A percentile compares a stretch with the other conserved stretches of the same genome.
These are phyloP conservation scores for Cynodonichthys magdalenae DNA, from an alignment of 2,797 vertebrate genomes.

Conservation along the genomic window DNA sequence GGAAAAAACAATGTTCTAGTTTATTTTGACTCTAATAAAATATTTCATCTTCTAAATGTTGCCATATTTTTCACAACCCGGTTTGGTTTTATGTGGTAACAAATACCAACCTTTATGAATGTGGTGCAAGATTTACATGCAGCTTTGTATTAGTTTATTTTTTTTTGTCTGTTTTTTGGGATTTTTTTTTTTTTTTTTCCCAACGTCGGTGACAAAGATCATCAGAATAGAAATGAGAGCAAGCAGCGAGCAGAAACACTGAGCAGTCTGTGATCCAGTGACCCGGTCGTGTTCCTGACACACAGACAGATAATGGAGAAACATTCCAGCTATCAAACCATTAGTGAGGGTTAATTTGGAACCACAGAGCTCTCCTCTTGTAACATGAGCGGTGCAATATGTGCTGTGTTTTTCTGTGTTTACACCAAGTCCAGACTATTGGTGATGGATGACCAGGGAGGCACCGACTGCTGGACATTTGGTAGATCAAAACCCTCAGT, in stretches of 20 bases:
- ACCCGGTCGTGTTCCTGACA: constrained; percentile 15
- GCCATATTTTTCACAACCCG: too few relatives aligned
- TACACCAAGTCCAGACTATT: constrained; percentile 26
- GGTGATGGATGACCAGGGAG: not conserved
- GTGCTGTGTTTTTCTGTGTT: constrained; percentile 23
- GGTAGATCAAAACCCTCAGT: constrained; percentile 30
- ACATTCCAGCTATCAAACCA: constrained; percentile 35
- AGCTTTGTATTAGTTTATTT: too few relatives aligned
- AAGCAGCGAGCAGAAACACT: too few relatives aligned
- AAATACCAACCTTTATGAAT: too few relatives aligned
- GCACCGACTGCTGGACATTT: constrained; percentile 37
- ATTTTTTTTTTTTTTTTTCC: not conserved
- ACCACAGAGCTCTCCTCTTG: constrained; percentile 33
- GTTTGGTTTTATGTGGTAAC: too few relatives aligned
- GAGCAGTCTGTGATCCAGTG: constrained; percentile 6
- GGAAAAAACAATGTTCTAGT: too few relatives aligned
- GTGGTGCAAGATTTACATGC: too few relatives aligned
- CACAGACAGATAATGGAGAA: constrained; percentile 39
- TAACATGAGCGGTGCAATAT: constrained; percentile 32
- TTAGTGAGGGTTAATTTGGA: constrained; percentile 50
- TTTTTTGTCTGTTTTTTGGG: too few relatives aligned
- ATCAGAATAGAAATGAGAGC: too few relatives aligned
- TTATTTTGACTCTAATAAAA: too few relatives aligned
- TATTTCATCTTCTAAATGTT: too few relatives aligned
- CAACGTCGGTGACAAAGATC: not conserved